Percentiles rank a stretch among this genome's conserved stretches.
These are phyloP conservation scores for Manacus vitellinus DNA, from an alignment of 2,113 vertebrate genomes.

Conservation along the genomic window DNA sequence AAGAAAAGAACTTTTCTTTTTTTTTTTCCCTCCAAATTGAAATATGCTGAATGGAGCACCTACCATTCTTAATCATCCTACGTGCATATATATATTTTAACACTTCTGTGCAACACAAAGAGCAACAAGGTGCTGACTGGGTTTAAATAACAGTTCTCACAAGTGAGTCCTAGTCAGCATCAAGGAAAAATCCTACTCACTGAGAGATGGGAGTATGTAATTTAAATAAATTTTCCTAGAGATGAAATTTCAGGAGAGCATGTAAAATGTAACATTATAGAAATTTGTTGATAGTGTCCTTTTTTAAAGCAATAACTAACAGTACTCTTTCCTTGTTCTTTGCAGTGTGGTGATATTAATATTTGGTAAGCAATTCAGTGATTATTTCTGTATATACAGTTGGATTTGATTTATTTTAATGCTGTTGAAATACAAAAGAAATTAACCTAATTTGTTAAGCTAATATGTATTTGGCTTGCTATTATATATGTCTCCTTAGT, in stretches of 20 bases:
- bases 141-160: not conserved
- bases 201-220: not conserved
- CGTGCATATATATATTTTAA: not conserved
- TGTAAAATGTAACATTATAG: not conserved
- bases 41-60: not conserved
- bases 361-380: not conserved
- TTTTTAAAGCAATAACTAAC: not conserved
- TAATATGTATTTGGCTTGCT: not conserved
- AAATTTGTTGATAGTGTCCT: not conserved
- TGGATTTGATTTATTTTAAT: not conserved
- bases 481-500: not conserved
- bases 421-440: not conserved
- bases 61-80: not conserved
- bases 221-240: not conserved
- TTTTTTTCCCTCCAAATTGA: not conserved
- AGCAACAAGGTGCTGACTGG: not conserved
- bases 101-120: not conserved
- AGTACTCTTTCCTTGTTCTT: not conserved
- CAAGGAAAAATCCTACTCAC: not conserved
- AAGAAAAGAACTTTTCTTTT: not conserved
- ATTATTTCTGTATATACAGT: not conserved
- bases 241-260: not conserved
- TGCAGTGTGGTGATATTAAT: not conserved
- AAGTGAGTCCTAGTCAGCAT: not conserved
- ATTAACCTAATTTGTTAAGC: not conserved